Evolutionary conservation across 2,888 invertebrate species (phyloP).

Genomic region (Agonopterix heracliana): DNA sequence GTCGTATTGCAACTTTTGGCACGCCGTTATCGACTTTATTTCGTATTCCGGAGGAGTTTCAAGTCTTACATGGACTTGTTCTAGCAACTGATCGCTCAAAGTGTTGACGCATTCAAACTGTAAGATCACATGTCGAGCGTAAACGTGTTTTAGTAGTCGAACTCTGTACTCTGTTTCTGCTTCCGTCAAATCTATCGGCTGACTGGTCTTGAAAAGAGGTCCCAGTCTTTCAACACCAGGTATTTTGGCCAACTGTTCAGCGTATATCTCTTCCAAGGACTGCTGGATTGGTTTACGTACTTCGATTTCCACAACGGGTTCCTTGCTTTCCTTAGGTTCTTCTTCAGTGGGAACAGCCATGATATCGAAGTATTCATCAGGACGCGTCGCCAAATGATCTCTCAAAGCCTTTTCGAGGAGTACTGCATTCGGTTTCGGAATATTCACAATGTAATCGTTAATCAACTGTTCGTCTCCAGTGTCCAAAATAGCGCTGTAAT

Average conservation of each 20-base stretch:
- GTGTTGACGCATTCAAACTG: constrained; percentile 99
- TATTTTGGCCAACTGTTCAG: constrained; percentile 86
- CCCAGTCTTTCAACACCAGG: constrained; percentile 92
- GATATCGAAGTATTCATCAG: constrained; percentile 88
- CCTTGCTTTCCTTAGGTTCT: constrained; percentile 88
- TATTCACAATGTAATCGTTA: constrained; percentile 86
- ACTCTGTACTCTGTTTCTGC: constrained; percentile 98
- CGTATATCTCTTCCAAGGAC: constrained; percentile 91
- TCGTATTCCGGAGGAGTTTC: constrained; percentile 90
- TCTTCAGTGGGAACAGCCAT: constrained; percentile 90
- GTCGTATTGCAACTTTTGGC: constrained; percentile 88
- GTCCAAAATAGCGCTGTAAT: constrained; percentile 91
- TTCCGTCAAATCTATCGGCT: constrained; percentile 94
- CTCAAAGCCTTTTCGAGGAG: constrained; percentile 91
- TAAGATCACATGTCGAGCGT: constrained; percentile 88
- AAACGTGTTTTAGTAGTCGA: constrained; percentile 94
- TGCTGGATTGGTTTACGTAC: constrained; percentile 91
- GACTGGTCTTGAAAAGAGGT: constrained; percentile 90
- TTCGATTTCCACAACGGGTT: constrained; percentile 80
- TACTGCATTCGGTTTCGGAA: constrained; percentile 87
- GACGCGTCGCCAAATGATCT: constrained; percentile 84
- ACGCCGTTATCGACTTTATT: constrained; percentile 81
- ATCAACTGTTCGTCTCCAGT: constrained; percentile 81
- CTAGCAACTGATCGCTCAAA: constrained; percentile 93
- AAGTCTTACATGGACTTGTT: constrained; percentile 92